phyloP scores from a whole-genome alignment of 2,113 vertebrate species.

The Salvelinus namaycush region DNA sequence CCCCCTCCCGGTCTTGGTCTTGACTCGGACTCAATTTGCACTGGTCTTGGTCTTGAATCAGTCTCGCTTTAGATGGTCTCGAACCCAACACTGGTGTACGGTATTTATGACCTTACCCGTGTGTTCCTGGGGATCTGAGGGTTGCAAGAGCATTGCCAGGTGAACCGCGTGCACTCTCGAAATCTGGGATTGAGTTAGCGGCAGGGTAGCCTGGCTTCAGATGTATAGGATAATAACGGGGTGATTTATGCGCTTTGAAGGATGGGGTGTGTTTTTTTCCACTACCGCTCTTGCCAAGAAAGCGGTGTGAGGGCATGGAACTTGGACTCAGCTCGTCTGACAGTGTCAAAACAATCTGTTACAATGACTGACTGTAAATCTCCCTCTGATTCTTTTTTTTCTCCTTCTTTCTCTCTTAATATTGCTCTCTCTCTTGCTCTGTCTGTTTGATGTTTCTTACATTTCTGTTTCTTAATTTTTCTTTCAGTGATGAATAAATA shows the following conservation, averaged over 20 bases:
- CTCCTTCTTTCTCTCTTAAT: not conserved
- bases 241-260: slow-evolving; percentile 39
- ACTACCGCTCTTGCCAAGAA: slow-evolving; percentile 24
- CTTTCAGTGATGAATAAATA: no score
- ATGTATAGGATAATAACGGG: slow-evolving; percentile 38
- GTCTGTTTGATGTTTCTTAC: no score
- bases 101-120: slow-evolving; percentile 32
- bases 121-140: slow-evolving; percentile 38
- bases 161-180: slow-evolving; percentile 30
- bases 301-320: slow-evolving; percentile 31
- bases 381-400: slow-evolving; percentile 1
- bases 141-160: slow-evolving; percentile 44
- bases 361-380: slow-evolving; percentile 35
- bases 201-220: slow-evolving; percentile 1
- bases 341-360: slow-evolving; percentile 53
- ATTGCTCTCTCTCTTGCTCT: not conserved
- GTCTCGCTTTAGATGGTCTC: no score
- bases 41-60: no score
- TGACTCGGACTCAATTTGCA: no score
- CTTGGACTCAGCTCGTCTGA: slow-evolving; percentile 29
- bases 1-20: no score
- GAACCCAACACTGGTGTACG: no score
- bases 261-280: slow-evolving; percentile 28
- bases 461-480: no score
- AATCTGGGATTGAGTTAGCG: slow-evolving; percentile 36